Evolutionary conservation across 2,888 invertebrate species (phyloP), one percentile per base, ranked within the genome.

Genomic region (Oligia fasciuncula): DNA sequence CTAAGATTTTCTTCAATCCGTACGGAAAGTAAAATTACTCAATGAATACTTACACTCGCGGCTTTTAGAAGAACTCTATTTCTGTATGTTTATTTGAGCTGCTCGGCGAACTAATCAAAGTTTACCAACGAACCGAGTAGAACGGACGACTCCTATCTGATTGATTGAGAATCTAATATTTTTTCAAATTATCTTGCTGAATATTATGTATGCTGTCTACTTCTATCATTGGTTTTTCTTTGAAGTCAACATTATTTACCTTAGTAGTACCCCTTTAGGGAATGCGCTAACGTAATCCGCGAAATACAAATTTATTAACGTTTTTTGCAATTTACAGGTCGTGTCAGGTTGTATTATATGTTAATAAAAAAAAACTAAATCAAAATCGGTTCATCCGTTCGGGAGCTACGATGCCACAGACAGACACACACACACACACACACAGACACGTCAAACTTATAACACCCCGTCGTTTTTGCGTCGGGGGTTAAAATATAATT

Each of bases 91-190:
- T 88, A 88, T 88, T 88, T 88, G 80, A 88, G 83, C 82, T 84
- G 62, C 63, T 73, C 74, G 54, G 73, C 80, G 62, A 88, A 87
- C 89, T 87, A 90, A 90, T 90, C 88, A 88, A 90, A 90, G 87
- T 88, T 88, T 88, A 85, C 89, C 85, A 82, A 85, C 76, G 83
- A 71, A 84, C 65, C 71, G 73, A 83, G 69, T 81, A 81, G 78
- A 43, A 74, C 62, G 43, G 51, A 70, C 79, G 72, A 75, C 70
- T 75, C 35, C 80, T 68, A 81, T 82, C 72, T 80, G 82, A 88
- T 86, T 86, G 82, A 89, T 86, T 80, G 74, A 62, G 65, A 84
- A 82, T 63, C 54, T 76, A 74, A 77, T 87, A 73, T 80, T 82
- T 87, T 79, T 83, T 76, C 60, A 19, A 73, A 73, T 73, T 73